Evolutionary conservation across 1,140 invertebrate species (phyloP).

Genomic region (Hylyphantes graminicola): DNA sequence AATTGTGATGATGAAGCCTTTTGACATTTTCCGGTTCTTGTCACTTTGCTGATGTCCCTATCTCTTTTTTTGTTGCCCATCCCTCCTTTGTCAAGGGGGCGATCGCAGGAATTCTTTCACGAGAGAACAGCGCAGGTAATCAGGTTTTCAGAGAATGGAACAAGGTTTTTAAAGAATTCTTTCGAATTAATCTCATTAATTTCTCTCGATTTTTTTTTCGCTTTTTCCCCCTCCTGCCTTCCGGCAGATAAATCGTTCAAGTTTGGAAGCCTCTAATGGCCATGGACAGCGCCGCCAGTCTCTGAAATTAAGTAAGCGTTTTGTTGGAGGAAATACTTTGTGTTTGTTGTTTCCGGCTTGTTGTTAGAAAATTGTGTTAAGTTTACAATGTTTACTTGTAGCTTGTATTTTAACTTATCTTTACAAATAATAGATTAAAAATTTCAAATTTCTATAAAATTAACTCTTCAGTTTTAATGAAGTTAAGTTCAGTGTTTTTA

Average conservation of each 20-base stretch:
- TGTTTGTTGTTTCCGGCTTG: no score
- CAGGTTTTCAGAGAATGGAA: slow-evolving; percentile 30
- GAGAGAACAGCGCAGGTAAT: slow-evolving; percentile 30
- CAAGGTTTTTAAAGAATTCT: slow-evolving; percentile 35
- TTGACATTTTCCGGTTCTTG: background rate
- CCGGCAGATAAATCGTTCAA: slow-evolving; percentile 40
- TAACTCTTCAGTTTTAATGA: no score
- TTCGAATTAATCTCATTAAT: slow-evolving; percentile 49
- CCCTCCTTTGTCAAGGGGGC: slow-evolving; percentile 4
- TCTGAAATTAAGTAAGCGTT: no score
- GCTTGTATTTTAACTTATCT: no score
- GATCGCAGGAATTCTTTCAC: slow-evolving; percentile 12
- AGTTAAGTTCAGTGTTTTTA: no score
- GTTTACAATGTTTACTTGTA: no score
- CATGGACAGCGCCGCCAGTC: background rate
- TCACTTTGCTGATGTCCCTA: background rate
- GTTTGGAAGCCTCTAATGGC: slow-evolving; percentile 12
- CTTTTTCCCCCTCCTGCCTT: background rate
- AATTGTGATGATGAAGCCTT: background rate
- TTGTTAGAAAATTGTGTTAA: no score
- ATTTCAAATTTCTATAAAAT: no score
- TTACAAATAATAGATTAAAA: no score
- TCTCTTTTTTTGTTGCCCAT: background rate
- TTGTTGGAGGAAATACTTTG: no score
- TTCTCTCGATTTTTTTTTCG: slow-evolving; percentile 26